phyloP scores from a whole-genome alignment of 2,113 vertebrate genomes.

The Actinemys pallida region DNA sequence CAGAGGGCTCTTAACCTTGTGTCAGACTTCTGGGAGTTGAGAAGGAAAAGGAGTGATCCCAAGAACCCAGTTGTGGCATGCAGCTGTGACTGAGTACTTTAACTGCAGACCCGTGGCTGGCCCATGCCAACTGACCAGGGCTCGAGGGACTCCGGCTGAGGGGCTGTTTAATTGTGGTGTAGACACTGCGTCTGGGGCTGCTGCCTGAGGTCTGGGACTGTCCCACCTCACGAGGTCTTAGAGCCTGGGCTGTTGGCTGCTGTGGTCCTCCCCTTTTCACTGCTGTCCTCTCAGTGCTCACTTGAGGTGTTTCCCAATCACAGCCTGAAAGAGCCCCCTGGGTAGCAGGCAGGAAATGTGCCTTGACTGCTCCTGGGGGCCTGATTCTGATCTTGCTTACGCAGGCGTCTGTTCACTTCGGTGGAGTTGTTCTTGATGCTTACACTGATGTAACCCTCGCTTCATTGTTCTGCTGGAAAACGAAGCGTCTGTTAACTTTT shows the following conservation, averaged over 20 bases:
- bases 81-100: no score
- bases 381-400: background rate
- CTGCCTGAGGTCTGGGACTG: background rate
- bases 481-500: background rate
- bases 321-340: background rate
- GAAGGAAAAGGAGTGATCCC: background rate
- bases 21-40: background rate
- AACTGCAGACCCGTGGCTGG: background rate
- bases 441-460: background rate
- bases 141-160: background rate
- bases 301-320: background rate
- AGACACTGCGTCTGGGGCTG: no score
- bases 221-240: background rate
- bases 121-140: no score
- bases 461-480: background rate
- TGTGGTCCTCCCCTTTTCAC: background rate
- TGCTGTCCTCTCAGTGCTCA: background rate
- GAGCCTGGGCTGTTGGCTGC: background rate
- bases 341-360: background rate
- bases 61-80: background rate
- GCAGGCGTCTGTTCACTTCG: background rate
- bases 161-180: background rate
- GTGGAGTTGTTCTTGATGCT: background rate
- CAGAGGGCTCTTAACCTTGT: background rate
- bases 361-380: background rate